Base-by-base conservation (phyloP, 2,113 vertebrate genomes). In the Paracanthobrama guichenoti region DNA sequence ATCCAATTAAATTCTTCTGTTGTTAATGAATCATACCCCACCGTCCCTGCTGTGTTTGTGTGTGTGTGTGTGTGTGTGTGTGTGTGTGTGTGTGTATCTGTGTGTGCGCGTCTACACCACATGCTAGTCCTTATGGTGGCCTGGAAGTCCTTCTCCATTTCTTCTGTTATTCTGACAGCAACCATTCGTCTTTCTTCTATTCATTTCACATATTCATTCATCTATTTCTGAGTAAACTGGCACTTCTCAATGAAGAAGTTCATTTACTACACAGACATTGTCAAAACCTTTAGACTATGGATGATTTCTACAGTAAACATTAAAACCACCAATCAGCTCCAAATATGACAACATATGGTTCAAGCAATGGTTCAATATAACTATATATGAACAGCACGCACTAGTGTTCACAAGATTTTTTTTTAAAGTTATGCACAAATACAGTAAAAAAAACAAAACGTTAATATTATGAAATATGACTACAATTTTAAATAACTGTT, bases 11-110 rank as follows among this genome's bases (percentile, higher is more conserved):
- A 53, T 75, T 75, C 46, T 53, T 75, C 73, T 75, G 46, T 74
- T 74, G 72, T 75, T 75, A 75, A 75, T 75, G 73, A 75, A 75
- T 75, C 72, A 75, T 53, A 75, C 73, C 48, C 72, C 73, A 50
- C 72, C 28, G 46, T 20, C 46, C 46, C 73, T 75, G 24, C 48
- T 75, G 72, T 53, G 72, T 53, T 14, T 53, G 73, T 1, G 16
- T 50, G 46, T 16, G 22, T 42, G 9, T 66, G 12, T 26, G 0
- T 62, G 0, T 60, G 1, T 26, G 4, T 31, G 62, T 71, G 67
- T 1, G 67, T 44, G 14, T 31, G 14, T 39, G 28, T 11, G n/a
- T n/a, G n/a, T n/a, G n/a, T n/a, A n/a, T n/a, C n/a, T 28, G 72
- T 18, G 16, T 11, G 72, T 50, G 44, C 0, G 12, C 3, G 6